Percentiles rank a stretch among this genome's conserved stretches.
Evolutionary conservation across 2,113 vertebrate species (phyloP).

Genomic region (Crotalus horridus): DNA sequence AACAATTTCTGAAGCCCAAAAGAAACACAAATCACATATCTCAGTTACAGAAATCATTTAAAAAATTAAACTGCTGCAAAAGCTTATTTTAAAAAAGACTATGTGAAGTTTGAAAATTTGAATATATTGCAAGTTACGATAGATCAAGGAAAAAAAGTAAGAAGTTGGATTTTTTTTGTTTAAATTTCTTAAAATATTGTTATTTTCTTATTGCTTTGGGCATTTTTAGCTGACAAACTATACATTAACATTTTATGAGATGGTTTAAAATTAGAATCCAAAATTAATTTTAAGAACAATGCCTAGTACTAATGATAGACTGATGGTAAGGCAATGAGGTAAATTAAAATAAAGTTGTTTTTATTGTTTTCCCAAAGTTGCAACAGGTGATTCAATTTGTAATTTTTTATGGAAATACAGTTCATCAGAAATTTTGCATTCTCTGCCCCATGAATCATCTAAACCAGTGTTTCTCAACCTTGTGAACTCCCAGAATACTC

Average conservation of each 20-base stretch:
- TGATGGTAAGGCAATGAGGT: background rate
- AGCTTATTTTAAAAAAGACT: background rate
- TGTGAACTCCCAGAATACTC: background rate
- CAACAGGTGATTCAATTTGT: background rate
- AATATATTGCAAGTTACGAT: background rate
- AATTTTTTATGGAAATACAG: conserved; percentile 18
- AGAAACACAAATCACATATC: background rate
- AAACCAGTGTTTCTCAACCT: background rate
- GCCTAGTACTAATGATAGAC: background rate
- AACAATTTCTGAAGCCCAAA: background rate
- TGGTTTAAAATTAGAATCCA: background rate
- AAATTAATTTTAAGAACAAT: too few relatives aligned
- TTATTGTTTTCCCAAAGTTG: conserved; percentile 1
- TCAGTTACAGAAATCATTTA: background rate
- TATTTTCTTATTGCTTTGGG: background rate
- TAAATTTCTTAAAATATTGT: background rate
- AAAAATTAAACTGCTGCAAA: background rate
- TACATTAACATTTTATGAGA: background rate
- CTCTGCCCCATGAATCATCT: conserved; percentile 40
- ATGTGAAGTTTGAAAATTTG: background rate
- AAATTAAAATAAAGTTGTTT: background rate
- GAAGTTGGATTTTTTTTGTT: background rate
- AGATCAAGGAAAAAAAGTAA: background rate
- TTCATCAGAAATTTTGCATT: conserved; percentile 12
- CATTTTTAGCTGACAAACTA: background rate